A percentile compares a stretch with the other conserved stretches of the same genome.
phyloP scores from a whole-genome alignment of 1,140 invertebrate species.

The Drosophila fuyamai region DNA sequence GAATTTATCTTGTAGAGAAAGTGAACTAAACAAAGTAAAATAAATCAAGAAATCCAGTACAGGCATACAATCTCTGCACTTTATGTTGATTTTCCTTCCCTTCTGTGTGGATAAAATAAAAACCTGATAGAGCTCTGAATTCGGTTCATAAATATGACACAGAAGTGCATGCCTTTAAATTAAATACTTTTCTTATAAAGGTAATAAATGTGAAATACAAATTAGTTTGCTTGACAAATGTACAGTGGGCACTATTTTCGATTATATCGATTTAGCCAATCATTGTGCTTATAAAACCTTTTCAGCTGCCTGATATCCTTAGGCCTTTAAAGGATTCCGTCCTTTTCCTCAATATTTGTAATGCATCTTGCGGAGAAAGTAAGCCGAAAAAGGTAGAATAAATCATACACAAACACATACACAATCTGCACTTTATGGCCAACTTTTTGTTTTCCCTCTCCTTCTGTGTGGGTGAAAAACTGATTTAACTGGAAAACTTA shows the following conservation, averaged over 20 bases:
- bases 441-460: conserved; percentile 4
- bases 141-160: conserved; percentile 32
- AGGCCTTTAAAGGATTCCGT: neutral
- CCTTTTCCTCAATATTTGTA: neutral
- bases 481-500: conserved; percentile 43
- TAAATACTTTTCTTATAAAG: too few relatives aligned
- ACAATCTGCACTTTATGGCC: conserved; percentile 1
- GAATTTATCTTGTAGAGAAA: conserved; percentile 4
- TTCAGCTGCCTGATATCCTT: too few relatives aligned
- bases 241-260: too few relatives aligned
- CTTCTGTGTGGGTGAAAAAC: conserved; percentile 15
- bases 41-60: conserved; percentile 28
- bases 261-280: too few relatives aligned
- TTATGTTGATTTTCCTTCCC: neutral
- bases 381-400: conserved; percentile 16
- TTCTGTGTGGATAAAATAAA: conserved; percentile 1
- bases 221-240: too few relatives aligned
- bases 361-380: conserved; percentile 8
- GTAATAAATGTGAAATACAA: too few relatives aligned
- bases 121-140: conserved; percentile 18
- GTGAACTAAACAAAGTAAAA: conserved; percentile 22
- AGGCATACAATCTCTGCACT: neutral
- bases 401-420: conserved; percentile 6
- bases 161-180: conserved; percentile 17
- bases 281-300: too few relatives aligned